Evolutionary conservation across 1,140 invertebrate species (phyloP), one percentile per base, ranked within the genome.

Genomic region (Octopus bimaculoides): DNA sequence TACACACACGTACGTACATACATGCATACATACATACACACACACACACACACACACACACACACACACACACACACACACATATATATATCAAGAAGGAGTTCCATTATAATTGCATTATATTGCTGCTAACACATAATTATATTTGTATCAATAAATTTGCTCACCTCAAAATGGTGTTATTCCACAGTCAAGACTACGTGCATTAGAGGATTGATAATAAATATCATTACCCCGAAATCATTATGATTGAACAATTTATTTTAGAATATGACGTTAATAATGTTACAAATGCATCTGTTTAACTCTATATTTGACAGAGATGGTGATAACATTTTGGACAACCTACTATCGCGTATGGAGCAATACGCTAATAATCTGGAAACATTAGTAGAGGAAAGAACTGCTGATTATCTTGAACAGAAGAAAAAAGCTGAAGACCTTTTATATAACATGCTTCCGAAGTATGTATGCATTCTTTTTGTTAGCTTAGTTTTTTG

Each of bases 311-410:
- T 77, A 71, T 80, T 54, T 41, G 53, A 54, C 73, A 86, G 83
- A 75, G 83, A 97, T 89, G 96, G 94, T 71, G 95, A 95, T 75
- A 97, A 97, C 87, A 95, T 98, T 75, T 90, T 98, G 82, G 98
- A 99, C 90, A 98, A 98, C 91, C 91, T 99, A 54, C 91, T 99
- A 41, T 95, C 95, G 54, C 94, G 97, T 79, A 99, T 99, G 95
- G 98, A 99, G 89, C 96, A 98, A 87, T 99, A 99, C 87, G 97
- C 98, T 0, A 98, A 97, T 88, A 99, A 99, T 89, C 92, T 99
- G 85, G 98, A 99, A 91, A 93, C 94, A 9, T 90, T 98, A 53
- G 98, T 99, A 0, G 95, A 97, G 84, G 97, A 98, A 90, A 91
- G 97, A 80, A 99, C 98, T 0, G 94, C 95, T 20, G 96, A 97